Percentiles rank a stretch among this genome's conserved stretches.
phyloP scores from a whole-genome alignment of 2,888 invertebrate genomes.

The Diarsia mendica region DNA sequence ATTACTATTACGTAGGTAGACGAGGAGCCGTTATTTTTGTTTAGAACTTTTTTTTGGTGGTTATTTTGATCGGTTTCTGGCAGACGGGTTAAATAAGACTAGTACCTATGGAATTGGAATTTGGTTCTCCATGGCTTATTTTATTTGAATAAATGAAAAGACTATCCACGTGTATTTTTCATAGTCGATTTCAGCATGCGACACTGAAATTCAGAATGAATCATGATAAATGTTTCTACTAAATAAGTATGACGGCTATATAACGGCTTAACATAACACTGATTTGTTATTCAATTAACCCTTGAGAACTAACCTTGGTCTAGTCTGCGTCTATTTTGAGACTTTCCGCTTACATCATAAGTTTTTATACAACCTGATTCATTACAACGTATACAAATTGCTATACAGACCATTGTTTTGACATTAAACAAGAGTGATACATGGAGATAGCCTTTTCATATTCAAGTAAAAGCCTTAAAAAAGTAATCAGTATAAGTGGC shows the following conservation, averaged over 20 bases:
- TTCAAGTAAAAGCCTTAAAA: constrained; percentile 62
- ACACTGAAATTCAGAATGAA: constrained; percentile 17
- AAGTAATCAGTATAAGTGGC: constrained; percentile 67
- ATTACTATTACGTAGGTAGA: constrained; percentile 80
- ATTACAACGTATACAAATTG: constrained; percentile 36
- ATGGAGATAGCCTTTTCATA: constrained; percentile 61
- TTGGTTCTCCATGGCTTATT: not conserved
- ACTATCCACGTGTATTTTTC: not conserved
- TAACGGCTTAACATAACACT: not conserved
- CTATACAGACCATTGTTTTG: constrained; percentile 47
- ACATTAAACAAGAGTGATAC: constrained; percentile 55
- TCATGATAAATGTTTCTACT: not conserved
- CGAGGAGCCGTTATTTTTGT: constrained; percentile 53
- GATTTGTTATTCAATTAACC: constrained; percentile 38
- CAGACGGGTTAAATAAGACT: constrained; percentile 27
- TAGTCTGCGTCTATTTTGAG: constrained; percentile 44
- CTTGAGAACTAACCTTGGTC: constrained; percentile 41
- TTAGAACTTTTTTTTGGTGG: constrained; percentile 33
- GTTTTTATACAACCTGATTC: constrained; percentile 42
- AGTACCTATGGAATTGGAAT: constrained; percentile 1
- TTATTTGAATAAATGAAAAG: not conserved
- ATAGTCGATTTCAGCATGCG: not conserved
- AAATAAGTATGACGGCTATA: not conserved
- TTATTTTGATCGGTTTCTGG: constrained; percentile 41
- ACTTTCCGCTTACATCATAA: constrained; percentile 28